Percentiles rank a stretch among this genome's conserved stretches.
Conservation (phyloP, 2,113 vertebrate genomes). For the Rhinichthys klamathensis region DNA sequence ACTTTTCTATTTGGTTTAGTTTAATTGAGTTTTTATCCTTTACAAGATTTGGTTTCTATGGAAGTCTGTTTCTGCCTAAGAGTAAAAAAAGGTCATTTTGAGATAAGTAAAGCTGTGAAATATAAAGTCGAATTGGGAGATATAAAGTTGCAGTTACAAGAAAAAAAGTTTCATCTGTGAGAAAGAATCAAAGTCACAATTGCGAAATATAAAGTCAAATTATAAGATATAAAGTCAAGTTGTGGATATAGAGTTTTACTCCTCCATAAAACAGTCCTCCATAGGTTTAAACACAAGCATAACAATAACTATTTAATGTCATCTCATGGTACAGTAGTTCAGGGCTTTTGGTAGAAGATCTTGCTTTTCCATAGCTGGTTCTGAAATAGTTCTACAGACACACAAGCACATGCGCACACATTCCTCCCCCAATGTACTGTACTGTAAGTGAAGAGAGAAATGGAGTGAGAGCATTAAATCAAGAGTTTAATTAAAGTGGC, state of each 20-base stretch:
- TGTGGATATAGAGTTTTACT: too few species aligned
- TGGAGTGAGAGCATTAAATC: conserved; percentile 57
- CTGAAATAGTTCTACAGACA: not conserved
- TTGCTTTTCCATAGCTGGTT: not conserved
- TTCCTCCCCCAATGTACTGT: not conserved
- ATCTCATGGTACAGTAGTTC: not conserved
- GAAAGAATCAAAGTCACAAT: not conserved
- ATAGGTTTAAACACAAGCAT: not conserved
- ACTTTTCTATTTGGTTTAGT: not conserved
- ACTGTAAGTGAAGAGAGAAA: conserved; percentile 31
- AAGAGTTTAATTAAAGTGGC: conserved; percentile 62
- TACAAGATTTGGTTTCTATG: too few species aligned
- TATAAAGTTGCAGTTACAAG: not conserved
- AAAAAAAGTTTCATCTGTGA: not conserved
- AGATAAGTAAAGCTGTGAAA: not conserved
- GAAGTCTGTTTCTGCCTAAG: not conserved
- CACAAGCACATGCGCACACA: conserved; percentile 17
- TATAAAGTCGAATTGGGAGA: not conserved
- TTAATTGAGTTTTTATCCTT: conserved; percentile 30
- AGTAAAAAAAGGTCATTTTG: not conserved
- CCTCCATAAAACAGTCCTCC: too few species aligned
- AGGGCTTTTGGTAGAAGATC: not conserved
- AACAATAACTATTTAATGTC: not conserved
- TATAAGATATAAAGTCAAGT: not conserved
- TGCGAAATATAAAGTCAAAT: not conserved